Conservation (phyloP, 2,113 vertebrate genomes). For the Gallinago paraguaiae region DNA sequence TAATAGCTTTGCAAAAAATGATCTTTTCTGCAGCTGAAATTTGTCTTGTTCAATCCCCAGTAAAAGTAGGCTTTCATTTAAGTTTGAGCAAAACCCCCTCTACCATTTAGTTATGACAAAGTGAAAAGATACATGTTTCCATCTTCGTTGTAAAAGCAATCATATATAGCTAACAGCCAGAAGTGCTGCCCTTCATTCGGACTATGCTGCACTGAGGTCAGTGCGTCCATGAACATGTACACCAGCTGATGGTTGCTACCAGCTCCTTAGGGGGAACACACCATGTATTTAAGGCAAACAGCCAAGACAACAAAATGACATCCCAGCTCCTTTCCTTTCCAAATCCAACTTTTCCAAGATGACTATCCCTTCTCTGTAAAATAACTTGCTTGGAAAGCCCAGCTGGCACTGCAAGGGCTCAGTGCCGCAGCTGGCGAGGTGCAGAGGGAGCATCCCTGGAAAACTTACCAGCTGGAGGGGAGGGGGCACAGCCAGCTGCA, state of each 20-base stretch:
- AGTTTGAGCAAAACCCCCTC: neutral
- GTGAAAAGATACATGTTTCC: neutral
- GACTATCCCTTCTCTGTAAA: neutral
- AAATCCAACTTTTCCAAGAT: neutral
- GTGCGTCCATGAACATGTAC: fast-evolving
- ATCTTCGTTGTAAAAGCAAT: neutral
- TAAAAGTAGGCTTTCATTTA: neutral
- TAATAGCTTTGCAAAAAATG: neutral
- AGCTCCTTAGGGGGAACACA: fast-evolving
- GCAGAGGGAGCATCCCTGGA: neutral
- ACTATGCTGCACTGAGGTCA: fast-evolving
- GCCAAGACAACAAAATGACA: neutral
- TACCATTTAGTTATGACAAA: neutral
- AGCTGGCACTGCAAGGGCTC: fast-evolving
- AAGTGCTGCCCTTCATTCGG: neutral
- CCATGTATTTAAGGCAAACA: neutral
- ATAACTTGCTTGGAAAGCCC: neutral
- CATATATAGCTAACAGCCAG: neutral
- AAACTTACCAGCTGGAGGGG: fast-evolving
- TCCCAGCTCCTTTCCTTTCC: neutral
- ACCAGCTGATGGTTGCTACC: neutral
- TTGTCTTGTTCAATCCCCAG: neutral
- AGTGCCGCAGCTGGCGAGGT: fast-evolving
- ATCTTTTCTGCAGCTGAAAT: neutral
- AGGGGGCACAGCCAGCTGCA: neutral